Percentiles rank a stretch among this genome's conserved stretches.
These are phyloP conservation scores for Hippopotamyrus pictus DNA, from an alignment of 2,797 vertebrate species.

Conservation along the genomic window DNA sequence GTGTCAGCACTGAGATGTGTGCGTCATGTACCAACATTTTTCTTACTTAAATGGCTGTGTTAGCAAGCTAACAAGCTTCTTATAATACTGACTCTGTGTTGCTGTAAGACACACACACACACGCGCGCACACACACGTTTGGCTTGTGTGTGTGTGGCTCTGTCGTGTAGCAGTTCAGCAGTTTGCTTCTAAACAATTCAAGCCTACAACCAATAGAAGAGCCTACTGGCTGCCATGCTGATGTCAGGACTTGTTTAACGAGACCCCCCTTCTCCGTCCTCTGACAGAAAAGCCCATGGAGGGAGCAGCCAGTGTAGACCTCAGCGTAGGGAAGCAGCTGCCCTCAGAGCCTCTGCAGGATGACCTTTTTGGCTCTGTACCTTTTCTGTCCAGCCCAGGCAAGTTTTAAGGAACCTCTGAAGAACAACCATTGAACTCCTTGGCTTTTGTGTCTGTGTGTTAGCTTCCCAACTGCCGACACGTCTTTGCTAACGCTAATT, in stretches of 20 bases:
- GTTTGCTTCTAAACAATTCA: neutral
- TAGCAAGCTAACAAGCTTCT: neutral
- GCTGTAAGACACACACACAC: neutral
- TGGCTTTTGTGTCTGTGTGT: neutral
- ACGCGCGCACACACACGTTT: neutral
- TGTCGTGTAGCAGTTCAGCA: neutral
- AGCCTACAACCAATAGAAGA: neutral
- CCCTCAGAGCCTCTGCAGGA: constrained; percentile 67
- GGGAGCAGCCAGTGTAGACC: constrained; percentile 66
- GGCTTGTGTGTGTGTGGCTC: neutral
- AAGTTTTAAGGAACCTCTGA: constrained; percentile 75
- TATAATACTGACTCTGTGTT: neutral
- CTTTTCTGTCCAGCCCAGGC: constrained; percentile 92
- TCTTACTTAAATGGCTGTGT: neutral
- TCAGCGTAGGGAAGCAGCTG: constrained; percentile 57
- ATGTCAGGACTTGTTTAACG: neutral
- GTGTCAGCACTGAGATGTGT: neutral
- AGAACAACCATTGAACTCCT: neutral
- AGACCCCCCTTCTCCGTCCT: constrained; percentile 18
- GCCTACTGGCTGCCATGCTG: neutral
- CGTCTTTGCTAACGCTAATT: neutral
- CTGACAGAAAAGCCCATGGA: constrained; percentile 80
- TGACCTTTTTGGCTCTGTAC: constrained; percentile 91
- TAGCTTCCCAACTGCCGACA: constrained; percentile 16
- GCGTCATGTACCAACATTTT: neutral